Conservation (phyloP, 30 jellyfish, hydroid and myxozoan species). For the Turritopsis rubra region DNA sequence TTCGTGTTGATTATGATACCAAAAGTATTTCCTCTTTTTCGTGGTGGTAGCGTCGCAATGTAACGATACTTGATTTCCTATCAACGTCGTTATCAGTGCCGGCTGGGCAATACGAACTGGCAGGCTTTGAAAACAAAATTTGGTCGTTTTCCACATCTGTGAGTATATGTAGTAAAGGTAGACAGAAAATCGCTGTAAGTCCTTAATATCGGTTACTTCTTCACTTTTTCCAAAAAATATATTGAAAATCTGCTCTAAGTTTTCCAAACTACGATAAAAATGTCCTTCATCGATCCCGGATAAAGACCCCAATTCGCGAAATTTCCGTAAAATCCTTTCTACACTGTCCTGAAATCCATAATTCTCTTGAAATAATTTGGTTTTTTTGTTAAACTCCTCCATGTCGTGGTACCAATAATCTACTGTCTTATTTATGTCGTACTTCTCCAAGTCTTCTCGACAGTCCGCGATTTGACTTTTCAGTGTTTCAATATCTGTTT, state of each 20-base stretch:
- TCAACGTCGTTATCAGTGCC: not conserved
- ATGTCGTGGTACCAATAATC: constrained; percentile 16
- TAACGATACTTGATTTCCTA: not conserved
- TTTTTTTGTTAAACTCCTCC: constrained; percentile 7
- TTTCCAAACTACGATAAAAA: not conserved
- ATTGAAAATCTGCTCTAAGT: not conserved
- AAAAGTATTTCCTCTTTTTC: not conserved
- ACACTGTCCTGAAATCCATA: constrained; percentile 9
- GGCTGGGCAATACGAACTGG: not conserved
- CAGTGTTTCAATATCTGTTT: not conserved
- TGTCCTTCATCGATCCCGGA: constrained; percentile 6
- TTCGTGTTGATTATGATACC: constrained; percentile 17
- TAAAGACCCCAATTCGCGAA: not conserved
- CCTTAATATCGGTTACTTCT: not conserved
- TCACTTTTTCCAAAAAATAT: not conserved
- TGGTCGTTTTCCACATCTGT: constrained; percentile 16
- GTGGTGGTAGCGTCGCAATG: not conserved
- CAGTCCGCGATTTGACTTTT: not conserved
- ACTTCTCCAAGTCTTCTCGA: not conserved
- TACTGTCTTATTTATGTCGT: not conserved
- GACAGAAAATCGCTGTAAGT: not conserved
- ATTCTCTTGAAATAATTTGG: not conserved
- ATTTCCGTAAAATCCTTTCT: not conserved
- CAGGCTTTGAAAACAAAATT: constrained; percentile 2
- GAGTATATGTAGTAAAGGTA: not conserved